Evolutionary conservation across 2,797 vertebrate genomes (phyloP), one percentile per base, ranked within the genome.

Genomic region (Euphonia xanthogaster): DNA sequence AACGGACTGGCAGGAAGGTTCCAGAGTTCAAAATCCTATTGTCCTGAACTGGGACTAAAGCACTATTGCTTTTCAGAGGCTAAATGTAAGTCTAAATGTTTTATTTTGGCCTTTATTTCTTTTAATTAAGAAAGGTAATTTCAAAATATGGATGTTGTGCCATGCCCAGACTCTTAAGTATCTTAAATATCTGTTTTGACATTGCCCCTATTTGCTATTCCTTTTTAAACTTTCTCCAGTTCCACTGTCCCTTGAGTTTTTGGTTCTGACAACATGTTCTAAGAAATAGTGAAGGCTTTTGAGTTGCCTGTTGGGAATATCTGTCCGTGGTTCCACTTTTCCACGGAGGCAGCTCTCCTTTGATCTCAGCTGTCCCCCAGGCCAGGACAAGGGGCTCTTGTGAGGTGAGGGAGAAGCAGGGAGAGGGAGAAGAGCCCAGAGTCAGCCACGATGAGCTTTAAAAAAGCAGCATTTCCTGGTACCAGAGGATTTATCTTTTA

Each of bases 271-370:
- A 44, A 21, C 47, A 17, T 10, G 7, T 14, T 84, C 14, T 70
- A 31, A 12, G 16, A 15, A 14, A 2, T 1, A 4, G 3, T 15
- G 23, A 66, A 33, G 1, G 1, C 44, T 33, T 73, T 75, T 39
- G 42, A 25, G 30, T 53, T 37, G 27, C 40, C 44, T 57, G 57
- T 27, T 25, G 45, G 33, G 48, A 40, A 3, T n/a, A 14, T 5
- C 57, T 51, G 44, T 11, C 58, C 0, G 0, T 25, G 35, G 12
- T 47, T 74, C 55, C 31, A 1, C 3, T 44, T 28, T 10, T 4
- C 4, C 0, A 0, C 0, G 0, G 37, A 12, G 51, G 21, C 51
- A 68, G 3, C 58, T 54, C 37, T 47, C 14, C 8, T 40, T 12
- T 13, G 8, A 3, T 12, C 23, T 35, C 45, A 7, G 24, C 79